Evolutionary conservation across 2,113 vertebrate species (phyloP).

Genomic region (Aspidoscelis tigris): DNA sequence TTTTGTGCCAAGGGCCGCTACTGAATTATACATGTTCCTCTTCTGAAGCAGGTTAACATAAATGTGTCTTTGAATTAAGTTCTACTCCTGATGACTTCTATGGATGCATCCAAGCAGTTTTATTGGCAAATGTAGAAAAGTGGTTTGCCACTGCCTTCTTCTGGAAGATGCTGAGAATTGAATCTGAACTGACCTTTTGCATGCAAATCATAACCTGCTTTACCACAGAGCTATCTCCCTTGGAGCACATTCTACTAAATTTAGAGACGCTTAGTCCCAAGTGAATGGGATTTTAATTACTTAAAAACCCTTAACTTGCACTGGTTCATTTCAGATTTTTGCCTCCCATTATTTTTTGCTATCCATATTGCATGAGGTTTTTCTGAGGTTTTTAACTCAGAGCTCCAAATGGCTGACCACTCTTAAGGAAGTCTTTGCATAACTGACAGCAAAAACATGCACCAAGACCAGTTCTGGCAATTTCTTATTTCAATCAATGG

Average conservation of each 20-base stretch:
- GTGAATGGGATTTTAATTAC: background rate
- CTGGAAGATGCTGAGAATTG: no score
- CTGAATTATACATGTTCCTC: no score
- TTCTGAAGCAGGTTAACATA: no score
- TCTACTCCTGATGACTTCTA: no score
- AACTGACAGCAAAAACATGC: background rate
- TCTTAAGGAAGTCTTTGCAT: background rate
- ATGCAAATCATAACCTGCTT: no score
- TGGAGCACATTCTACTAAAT: background rate
- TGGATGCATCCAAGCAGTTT: no score
- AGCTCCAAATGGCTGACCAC: background rate
- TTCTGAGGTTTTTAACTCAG: background rate
- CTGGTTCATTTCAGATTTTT: background rate
- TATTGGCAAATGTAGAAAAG: no score
- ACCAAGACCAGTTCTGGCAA: background rate
- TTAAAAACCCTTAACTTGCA: background rate
- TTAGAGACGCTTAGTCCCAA: background rate
- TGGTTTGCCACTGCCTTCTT: no score
- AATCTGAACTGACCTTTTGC: no score
- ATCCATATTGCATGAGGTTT: background rate
- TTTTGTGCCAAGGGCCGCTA: no score
- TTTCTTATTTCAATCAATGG: background rate
- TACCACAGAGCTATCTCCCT: background rate
- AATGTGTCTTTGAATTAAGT: no score
- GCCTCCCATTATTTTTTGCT: background rate